Evolutionary conservation across 2,888 invertebrate species (phyloP), one percentile per base, ranked within the genome.

Genomic region (Eupithecia subfuscata): DNA sequence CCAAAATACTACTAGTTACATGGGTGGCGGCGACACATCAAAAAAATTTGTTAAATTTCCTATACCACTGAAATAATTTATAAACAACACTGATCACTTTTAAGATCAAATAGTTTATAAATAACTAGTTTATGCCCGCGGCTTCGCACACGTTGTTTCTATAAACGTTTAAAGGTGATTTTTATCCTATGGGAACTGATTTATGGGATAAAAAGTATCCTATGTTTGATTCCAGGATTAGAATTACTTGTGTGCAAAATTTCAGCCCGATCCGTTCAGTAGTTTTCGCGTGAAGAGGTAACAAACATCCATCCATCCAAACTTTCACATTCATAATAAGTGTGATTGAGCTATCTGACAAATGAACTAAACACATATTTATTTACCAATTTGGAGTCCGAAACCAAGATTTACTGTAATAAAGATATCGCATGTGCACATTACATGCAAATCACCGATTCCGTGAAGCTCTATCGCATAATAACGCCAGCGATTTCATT

Each of bases 401-500:
- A 68, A 43, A 16, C 25, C 25, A 7, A 68, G 25, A 68, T 25
- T 25, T 16, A 25, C 25, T 73, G 45, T 22, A 75, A 76, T 78
- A 65, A 70, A 78, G 48, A 52, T 65, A 74, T 74, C 52, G 71
- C 78, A 80, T 75, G 75, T 68, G 73, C 74, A 81, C 76, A 82
- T 76, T 71, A 80, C 75, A 80, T 79, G 78, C 68, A 84, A 87
- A 88, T 86, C 85, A 84, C 83, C 84, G 86, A 88, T 87, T 85
- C 84, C 82, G 84, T 84, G 85, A 88, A 88, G 85, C 84, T 86
- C 85, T 90, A 89, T 89, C 87, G 85, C 82, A 86, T 87, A 87
- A 90, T 89, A 90, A 91, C 73, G 87, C 89, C 87, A 89, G 90
- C 89, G 88, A 90, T 92, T 94, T 92, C 91, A 92, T 93, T 92